Conservation (phyloP, 2,113 vertebrate genomes). For the Guaruba guarouba region DNA sequence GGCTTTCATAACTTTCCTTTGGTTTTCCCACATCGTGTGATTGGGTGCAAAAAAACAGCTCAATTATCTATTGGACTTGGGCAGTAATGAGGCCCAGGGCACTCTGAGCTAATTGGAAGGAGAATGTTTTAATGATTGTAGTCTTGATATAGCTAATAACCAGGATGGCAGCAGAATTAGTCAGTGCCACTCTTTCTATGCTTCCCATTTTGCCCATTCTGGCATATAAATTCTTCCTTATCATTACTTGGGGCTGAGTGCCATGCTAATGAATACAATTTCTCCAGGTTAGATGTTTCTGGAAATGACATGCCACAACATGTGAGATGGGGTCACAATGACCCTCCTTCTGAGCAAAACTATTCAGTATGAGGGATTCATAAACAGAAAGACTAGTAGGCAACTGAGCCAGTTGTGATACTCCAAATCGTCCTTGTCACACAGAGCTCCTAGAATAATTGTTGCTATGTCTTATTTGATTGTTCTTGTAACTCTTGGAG, state of each 20-base stretch:
- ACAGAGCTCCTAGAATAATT: not conserved
- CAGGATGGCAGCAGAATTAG: constrained; percentile 15
- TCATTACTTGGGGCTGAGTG: not conserved
- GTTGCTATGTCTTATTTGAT: not conserved
- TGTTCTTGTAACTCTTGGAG: constrained; percentile 1
- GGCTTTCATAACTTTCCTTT: not conserved
- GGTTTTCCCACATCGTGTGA: not conserved
- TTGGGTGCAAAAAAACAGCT: constrained; percentile 21
- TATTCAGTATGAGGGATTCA: not conserved
- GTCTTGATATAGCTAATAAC: constrained; percentile 34
- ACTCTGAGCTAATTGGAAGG: constrained; percentile 46
- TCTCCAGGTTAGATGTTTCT: not conserved
- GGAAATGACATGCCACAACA: not conserved
- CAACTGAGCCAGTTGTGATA: not conserved
- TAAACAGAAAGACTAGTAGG: not conserved
- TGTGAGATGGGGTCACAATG: not conserved
- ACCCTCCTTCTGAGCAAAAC: not conserved
- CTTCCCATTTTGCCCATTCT: constrained; percentile 32
- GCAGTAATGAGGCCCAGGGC: constrained; percentile 39
- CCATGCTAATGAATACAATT: not conserved
- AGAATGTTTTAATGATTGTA: constrained; percentile 36
- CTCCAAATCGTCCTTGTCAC: not conserved
- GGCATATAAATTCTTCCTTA: not conserved
- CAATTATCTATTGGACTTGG: constrained; percentile 45
- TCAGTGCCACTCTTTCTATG: not conserved